These are phyloP conservation scores for Achroia grisella DNA, from an alignment of 1,140 invertebrate genomes.

Conservation along the genomic window DNA sequence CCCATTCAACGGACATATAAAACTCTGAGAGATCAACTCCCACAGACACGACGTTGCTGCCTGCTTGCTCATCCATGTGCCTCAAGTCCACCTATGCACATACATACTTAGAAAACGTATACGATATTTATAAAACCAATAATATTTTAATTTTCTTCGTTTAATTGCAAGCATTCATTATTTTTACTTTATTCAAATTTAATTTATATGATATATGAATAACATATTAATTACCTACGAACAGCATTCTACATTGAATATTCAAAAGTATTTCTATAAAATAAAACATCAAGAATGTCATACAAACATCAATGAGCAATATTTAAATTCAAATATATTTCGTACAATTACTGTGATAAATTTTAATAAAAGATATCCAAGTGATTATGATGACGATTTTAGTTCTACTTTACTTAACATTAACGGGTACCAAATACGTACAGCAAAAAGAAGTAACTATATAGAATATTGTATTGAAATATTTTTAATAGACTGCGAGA, in stretches of 20 bases:
- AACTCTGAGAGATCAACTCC: constrained; percentile 96
- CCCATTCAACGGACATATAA: constrained; percentile 98
- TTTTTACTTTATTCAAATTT: too few species aligned
- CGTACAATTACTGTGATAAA: neutral
- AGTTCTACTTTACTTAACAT: constrained; percentile 1
- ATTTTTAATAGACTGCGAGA: too few species aligned
- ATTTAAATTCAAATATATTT: neutral
- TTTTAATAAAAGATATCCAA: too few species aligned
- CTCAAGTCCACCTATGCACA: constrained; percentile 86
- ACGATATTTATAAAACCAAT: neutral
- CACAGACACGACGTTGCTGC: constrained; percentile 87
- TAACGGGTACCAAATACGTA: constrained; percentile 18
- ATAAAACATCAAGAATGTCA: constrained; percentile 1
- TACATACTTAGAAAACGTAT: constrained; percentile 18
- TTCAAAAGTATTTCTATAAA: neutral
- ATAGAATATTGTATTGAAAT: too few species aligned
- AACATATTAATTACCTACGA: too few species aligned
- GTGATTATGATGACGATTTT: constrained; percentile 4
- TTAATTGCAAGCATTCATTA: too few species aligned
- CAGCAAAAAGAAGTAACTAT: constrained; percentile 13
- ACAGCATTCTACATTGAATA: neutral
- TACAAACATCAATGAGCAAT: too few species aligned
- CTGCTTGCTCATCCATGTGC: constrained; percentile 89
- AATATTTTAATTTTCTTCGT: too few species aligned
- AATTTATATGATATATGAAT: too few species aligned